A percentile compares a stretch with the other conserved stretches of the same genome.
Conservation (phyloP, 2,113 vertebrate species). For the Forbesichthys agassizii region DNA sequence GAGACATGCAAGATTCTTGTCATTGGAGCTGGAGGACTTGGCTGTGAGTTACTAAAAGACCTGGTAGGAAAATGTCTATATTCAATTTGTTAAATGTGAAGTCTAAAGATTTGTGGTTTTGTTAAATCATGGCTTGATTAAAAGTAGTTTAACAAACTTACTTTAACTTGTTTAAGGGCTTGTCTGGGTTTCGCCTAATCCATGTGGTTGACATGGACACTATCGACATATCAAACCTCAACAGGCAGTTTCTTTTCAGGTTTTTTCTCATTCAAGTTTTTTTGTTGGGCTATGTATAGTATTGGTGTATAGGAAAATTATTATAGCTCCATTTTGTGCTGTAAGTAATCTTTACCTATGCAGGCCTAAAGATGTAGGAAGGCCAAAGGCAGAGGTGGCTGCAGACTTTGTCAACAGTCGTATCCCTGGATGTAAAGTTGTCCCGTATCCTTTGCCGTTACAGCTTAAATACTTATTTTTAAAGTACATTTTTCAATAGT, state of each 20-base stretch:
- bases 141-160: not conserved
- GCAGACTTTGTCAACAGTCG: conserved; percentile 92
- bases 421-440: conserved; percentile 86
- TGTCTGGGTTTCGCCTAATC: conserved; percentile 94
- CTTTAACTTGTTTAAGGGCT: conserved; percentile 75
- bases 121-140: no score
- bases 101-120: not conserved
- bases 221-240: conserved; percentile 94
- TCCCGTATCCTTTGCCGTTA: conserved; percentile 88
- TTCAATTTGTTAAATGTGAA: not conserved
- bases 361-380: conserved; percentile 92
- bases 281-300: no score
- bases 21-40: conserved; percentile 93
- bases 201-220: conserved; percentile 99
- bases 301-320: no score
- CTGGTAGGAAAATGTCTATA: conserved; percentile 76
- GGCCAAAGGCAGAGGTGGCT: conserved; percentile 94
- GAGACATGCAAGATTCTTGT: conserved; percentile 94
- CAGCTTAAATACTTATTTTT: not conserved
- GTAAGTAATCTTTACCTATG: not conserved
- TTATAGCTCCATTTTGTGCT: not conserved
- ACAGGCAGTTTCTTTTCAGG: conserved; percentile 97
- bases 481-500: no score
- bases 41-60: conserved; percentile 95
- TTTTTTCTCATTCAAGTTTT: conserved; percentile 57